phyloP scores from a whole-genome alignment of 2,113 vertebrate species.

The Ceyx margarethae region DNA sequence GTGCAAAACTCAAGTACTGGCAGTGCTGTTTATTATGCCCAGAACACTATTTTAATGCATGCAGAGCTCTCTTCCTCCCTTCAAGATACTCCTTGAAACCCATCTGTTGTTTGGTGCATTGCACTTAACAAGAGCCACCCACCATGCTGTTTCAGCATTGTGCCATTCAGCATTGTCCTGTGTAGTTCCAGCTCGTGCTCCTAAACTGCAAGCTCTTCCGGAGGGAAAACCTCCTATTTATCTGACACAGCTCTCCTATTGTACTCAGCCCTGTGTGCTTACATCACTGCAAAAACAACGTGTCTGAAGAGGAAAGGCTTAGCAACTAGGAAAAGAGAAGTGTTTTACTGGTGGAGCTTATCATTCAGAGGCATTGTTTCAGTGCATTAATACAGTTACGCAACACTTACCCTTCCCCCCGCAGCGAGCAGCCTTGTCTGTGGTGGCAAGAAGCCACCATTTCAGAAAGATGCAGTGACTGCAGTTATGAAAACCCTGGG shows the following conservation, averaged over 20 bases:
- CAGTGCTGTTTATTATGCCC: not conserved
- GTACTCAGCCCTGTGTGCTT: not conserved
- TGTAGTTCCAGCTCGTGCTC: not conserved
- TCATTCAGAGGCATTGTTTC: not conserved
- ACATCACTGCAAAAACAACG: not conserved
- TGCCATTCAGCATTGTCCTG: not conserved
- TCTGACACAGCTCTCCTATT: not conserved
- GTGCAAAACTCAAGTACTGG: not conserved
- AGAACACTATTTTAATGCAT: not conserved
- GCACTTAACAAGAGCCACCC: not conserved
- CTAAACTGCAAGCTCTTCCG: not conserved
- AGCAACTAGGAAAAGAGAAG: not conserved
- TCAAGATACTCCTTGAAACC: not conserved
- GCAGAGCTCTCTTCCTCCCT: not conserved
- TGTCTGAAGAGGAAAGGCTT: not conserved
- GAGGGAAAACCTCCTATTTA: not conserved
- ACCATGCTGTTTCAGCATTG: not conserved
- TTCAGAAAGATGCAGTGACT: rapidly evolving
- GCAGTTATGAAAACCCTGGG: not conserved
- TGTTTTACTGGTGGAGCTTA: not conserved
- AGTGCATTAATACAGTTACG: not conserved
- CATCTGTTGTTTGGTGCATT: not conserved
- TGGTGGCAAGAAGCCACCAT: not conserved
- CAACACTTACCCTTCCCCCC: not conserved
- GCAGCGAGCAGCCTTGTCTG: not conserved